phyloP scores from a whole-genome alignment of 2,113 vertebrate genomes.

The Salvelinus alpinus region DNA sequence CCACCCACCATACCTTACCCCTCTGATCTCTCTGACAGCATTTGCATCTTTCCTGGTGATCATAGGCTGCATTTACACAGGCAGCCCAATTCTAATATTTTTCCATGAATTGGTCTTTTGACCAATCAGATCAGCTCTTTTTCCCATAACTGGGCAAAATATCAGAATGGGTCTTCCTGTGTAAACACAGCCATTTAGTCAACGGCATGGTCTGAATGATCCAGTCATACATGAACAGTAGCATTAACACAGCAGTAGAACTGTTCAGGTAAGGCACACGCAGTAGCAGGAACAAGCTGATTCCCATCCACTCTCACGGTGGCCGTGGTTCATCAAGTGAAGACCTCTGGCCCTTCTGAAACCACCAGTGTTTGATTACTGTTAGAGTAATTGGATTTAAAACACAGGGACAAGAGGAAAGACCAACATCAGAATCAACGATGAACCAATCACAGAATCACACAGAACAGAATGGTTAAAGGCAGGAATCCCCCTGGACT shows the following conservation, averaged over 20 bases:
- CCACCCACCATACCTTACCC: constrained; percentile 24
- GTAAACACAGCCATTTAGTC: neutral
- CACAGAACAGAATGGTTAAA: constrained; percentile 55
- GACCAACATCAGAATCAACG: constrained; percentile 51
- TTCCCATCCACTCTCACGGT: no score
- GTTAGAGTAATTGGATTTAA: constrained; percentile 72
- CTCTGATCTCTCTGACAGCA: neutral
- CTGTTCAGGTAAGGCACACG: neutral
- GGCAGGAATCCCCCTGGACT: constrained; percentile 65
- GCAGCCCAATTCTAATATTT: no score
- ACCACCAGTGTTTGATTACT: constrained; percentile 57
- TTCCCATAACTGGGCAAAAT: no score
- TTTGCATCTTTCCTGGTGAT: neutral
- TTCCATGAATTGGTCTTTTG: no score
- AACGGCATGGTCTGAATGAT: constrained; percentile 21
- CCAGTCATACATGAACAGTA: constrained; percentile 19
- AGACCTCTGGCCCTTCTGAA: no score
- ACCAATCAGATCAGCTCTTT: no score
- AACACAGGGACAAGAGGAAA: constrained; percentile 57
- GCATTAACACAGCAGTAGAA: no score
- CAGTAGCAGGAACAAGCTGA: neutral
- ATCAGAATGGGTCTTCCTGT: no score
- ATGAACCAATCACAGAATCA: constrained; percentile 51
- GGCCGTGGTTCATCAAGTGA: no score
- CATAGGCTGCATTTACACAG: no score